These are phyloP conservation scores for Grallaria varia DNA, from an alignment of 2,113 vertebrate genomes.

Conservation along the genomic window DNA sequence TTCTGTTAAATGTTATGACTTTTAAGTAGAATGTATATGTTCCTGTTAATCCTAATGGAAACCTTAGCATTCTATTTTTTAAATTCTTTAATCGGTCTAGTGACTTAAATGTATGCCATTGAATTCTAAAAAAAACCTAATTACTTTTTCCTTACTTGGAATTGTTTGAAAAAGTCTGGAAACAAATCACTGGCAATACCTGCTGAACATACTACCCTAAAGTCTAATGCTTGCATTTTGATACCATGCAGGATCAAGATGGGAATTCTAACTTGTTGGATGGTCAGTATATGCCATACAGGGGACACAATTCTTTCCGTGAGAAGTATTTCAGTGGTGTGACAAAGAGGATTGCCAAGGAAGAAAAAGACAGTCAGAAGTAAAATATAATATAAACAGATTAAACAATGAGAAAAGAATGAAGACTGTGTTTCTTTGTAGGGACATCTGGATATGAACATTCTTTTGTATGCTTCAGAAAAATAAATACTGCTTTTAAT, in stretches of 20 bases:
- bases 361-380: conserved; percentile 76
- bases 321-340: conserved; percentile 97
- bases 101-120: not conserved
- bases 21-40: not conserved
- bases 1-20: not conserved
- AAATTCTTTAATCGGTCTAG: not conserved
- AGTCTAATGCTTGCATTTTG: conserved; percentile 42
- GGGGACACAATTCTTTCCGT: conserved; percentile 95
- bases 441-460: conserved; percentile 59
- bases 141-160: not conserved
- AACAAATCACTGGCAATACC: not conserved
- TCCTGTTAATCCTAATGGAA: not conserved
- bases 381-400: conserved; percentile 52
- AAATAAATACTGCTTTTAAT: conserved; percentile 67
- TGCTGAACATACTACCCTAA: not conserved
- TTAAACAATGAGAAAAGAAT: conserved; percentile 46
- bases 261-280: conserved; percentile 74
- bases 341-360: conserved; percentile 86
- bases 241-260: conserved; percentile 80
- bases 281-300: conserved; percentile 79
- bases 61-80: not conserved
- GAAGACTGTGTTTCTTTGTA: conserved; percentile 51
- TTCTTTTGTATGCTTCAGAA: conserved; percentile 59
- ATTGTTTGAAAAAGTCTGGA: not conserved
- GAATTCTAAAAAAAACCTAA: not conserved